A percentile compares a stretch with the other conserved stretches of the same genome.
Conservation (phyloP, 1,140 invertebrate species). For the Schlechtendalia chinensis region DNA sequence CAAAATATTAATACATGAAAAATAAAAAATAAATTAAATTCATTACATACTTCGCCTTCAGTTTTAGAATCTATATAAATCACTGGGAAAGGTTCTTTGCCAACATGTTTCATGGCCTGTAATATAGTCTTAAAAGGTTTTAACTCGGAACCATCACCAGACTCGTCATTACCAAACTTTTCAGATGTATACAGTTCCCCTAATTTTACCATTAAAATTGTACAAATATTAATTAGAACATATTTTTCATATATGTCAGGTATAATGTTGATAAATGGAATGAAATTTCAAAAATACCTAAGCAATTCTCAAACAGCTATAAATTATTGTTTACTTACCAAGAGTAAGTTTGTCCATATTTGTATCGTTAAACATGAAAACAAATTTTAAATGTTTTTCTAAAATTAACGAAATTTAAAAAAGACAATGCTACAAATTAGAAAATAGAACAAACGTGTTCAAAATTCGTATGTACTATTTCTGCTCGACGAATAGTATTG, state of each 20-base stretch:
- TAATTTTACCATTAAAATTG: conserved; percentile 31
- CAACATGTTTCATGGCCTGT: conserved; percentile 79
- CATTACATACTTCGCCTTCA: conserved; percentile 61
- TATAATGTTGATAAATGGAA: no score
- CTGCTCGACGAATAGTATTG: no score
- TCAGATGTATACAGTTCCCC: conserved; percentile 86
- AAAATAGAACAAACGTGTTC: no score
- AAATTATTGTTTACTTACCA: neutral
- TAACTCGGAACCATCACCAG: conserved; percentile 78
- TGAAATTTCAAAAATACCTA: no score
- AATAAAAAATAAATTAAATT: neutral
- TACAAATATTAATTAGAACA: neutral
- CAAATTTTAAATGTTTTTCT: no score
- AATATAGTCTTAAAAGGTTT: conserved; percentile 92
- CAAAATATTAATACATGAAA: neutral
- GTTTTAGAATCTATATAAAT: conserved; percentile 88
- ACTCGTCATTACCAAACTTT: conserved; percentile 76
- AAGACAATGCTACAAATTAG: no score
- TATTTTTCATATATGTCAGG: neutral
- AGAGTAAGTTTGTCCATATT: conserved; percentile 17
- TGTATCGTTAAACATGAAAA: neutral
- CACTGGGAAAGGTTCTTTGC: conserved; percentile 81
- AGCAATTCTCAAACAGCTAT: neutral
- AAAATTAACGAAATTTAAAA: no score
- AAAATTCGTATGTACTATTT: no score